A percentile compares a stretch with the other conserved stretches of the same genome.
Conservation (phyloP, 1,140 invertebrate species). For the Hermetia illucens region DNA sequence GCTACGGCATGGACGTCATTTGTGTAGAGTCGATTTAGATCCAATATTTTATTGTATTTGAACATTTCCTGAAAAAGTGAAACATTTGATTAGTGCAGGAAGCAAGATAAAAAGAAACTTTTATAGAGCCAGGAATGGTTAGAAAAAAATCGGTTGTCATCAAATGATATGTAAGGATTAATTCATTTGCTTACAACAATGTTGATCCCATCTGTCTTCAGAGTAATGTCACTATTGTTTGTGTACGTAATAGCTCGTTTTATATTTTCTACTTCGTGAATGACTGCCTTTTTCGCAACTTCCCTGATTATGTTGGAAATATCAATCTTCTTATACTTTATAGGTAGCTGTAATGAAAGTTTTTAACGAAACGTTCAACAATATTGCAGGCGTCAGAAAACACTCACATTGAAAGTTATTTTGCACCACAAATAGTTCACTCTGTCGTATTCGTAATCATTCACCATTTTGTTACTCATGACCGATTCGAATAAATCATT, state of each 20-base stretch:
- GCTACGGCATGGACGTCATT: constrained; percentile 92
- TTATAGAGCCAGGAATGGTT: no score
- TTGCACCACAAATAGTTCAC: constrained; percentile 58
- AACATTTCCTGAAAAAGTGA: constrained; percentile 70
- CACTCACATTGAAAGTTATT: constrained; percentile 46
- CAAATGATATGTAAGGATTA: no score
- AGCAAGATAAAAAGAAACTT: no score
- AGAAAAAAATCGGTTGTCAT: no score
- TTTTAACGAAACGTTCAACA: constrained; percentile 5
- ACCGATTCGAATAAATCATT: constrained; percentile 36
- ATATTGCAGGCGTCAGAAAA: constrained; percentile 5
- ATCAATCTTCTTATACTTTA: constrained; percentile 54
- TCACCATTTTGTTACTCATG: constrained; percentile 29
- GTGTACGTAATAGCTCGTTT: constrained; percentile 65
- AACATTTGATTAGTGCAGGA: no score
- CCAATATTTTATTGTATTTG: constrained; percentile 63
- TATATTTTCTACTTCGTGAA: constrained; percentile 70
- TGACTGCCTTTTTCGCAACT: constrained; percentile 54
- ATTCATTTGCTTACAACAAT: constrained; percentile 55
- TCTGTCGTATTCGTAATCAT: constrained; percentile 60
- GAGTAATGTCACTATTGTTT: constrained; percentile 41
- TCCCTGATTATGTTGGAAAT: constrained; percentile 62
- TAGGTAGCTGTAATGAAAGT: constrained; percentile 40
- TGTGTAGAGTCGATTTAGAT: constrained; percentile 75
- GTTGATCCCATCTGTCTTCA: constrained; percentile 93